phyloP scores from a whole-genome alignment of 2,888 invertebrate species.

The Alviniconcha strummeri region DNA sequence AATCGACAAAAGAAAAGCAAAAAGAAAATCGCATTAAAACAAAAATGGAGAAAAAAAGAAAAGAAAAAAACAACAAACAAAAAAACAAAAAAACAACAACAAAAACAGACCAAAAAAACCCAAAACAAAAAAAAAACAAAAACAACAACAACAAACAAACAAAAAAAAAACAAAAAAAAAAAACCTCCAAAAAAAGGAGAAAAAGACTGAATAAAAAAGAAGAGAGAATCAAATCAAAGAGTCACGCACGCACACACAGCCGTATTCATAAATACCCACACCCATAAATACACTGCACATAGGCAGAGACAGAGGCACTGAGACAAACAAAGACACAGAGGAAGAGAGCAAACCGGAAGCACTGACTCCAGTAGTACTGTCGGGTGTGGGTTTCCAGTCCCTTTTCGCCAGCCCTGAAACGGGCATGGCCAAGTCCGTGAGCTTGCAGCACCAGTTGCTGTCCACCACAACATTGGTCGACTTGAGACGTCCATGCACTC shows the following conservation, averaged over 20 bases:
- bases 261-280: background rate
- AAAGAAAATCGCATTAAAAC: background rate
- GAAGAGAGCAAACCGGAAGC: too few species aligned
- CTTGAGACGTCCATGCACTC: conserved; percentile 86
- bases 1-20: background rate
- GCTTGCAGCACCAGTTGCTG: conserved; percentile 89
- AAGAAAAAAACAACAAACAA: background rate
- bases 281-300: background rate
- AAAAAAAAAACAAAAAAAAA: background rate
- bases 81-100: background rate
- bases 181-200: background rate
- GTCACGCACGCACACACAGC: background rate
- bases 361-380: background rate
- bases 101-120: background rate
- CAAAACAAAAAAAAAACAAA: background rate
- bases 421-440: conserved; percentile 83
- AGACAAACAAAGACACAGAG: too few species aligned
- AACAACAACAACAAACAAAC: background rate
- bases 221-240: background rate
- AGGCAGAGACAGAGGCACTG: too few species aligned
- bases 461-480: conserved; percentile 91
- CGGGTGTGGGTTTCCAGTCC: background rate
- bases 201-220: background rate
- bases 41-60: background rate
- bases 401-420: conserved; percentile 58